Conservation (phyloP, 2,797 vertebrate species). For the Hoplostethus mediterraneus region DNA sequence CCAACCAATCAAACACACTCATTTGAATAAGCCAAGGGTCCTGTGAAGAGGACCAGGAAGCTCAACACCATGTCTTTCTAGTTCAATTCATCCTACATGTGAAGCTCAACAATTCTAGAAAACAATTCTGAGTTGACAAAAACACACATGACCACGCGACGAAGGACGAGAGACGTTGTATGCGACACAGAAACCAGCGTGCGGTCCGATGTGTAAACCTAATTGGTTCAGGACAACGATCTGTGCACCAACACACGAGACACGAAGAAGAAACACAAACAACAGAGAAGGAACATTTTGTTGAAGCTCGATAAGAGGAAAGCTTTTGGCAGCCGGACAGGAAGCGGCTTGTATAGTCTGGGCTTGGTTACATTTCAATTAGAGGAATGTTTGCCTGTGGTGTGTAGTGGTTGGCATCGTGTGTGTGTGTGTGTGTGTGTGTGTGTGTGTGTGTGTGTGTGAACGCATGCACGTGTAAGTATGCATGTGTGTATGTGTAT, state of each 20-base stretch:
- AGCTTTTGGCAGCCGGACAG: slow-evolving; percentile 1
- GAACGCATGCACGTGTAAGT: not conserved
- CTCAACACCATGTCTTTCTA: too few relatives aligned
- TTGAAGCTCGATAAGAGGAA: slow-evolving; percentile 16
- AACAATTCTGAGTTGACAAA: not conserved
- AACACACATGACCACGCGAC: not conserved
- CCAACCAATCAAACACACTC: not conserved
- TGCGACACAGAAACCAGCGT: not conserved
- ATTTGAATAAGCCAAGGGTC: too few relatives aligned
- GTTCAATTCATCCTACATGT: too few relatives aligned
- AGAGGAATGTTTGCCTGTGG: slow-evolving; percentile 2
- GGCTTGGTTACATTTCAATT: slow-evolving; percentile 18
- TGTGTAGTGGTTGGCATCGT: not conserved
- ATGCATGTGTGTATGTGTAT: not conserved
- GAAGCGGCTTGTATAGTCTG: slow-evolving; percentile 9
- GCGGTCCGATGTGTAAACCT: not conserved
- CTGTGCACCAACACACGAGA: not conserved
- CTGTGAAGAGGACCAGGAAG: too few relatives aligned
- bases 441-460: too few relatives aligned
- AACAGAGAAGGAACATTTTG: not conserved
- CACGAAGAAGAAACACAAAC: not conserved
- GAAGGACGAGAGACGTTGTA: not conserved
- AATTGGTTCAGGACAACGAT: not conserved
- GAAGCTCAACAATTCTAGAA: not conserved
- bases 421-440: not conserved